Conservation (phyloP, 2,113 vertebrate species). For the Heteronetta atricapilla region DNA sequence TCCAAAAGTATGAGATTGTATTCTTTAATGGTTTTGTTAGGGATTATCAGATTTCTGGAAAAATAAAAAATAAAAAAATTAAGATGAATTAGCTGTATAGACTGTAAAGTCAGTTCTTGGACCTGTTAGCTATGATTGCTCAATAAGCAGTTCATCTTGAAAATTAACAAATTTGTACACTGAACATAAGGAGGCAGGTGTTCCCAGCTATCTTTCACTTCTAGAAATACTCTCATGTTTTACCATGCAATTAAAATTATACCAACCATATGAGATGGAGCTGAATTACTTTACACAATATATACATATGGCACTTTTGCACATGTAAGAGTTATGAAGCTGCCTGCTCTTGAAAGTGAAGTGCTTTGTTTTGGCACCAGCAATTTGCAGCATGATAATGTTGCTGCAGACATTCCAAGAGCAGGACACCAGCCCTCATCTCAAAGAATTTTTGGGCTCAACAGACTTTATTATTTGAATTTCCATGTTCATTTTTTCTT, state of each 20-base stretch:
- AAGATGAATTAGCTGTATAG: background rate
- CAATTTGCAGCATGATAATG: background rate
- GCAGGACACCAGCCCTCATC: background rate
- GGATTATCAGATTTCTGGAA: background rate
- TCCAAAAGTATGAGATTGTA: background rate
- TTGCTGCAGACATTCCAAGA: background rate
- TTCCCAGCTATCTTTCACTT: slow-evolving; percentile 25
- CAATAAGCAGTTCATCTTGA: slow-evolving; percentile 13
- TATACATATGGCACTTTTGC: background rate
- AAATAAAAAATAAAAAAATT: background rate
- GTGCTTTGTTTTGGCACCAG: background rate
- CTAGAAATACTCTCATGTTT: slow-evolving; percentile 39
- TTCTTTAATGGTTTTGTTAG: background rate
- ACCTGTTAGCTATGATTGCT: slow-evolving; percentile 1
- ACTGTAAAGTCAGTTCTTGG: background rate
- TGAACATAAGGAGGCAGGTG: slow-evolving; percentile 37
- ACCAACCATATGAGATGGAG: slow-evolving; percentile 21
- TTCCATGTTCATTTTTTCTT: background rate
- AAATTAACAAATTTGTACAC: background rate
- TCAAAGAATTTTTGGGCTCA: background rate
- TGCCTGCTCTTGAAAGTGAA: background rate
- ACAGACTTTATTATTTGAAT: slow-evolving; percentile 6
- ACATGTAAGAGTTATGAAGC: background rate
- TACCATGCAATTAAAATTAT: slow-evolving; percentile 45
- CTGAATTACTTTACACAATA: slow-evolving; percentile 5